These are phyloP conservation scores for Synanceia verrucosa DNA, from an alignment of 2,797 vertebrate species.

Conservation along the genomic window DNA sequence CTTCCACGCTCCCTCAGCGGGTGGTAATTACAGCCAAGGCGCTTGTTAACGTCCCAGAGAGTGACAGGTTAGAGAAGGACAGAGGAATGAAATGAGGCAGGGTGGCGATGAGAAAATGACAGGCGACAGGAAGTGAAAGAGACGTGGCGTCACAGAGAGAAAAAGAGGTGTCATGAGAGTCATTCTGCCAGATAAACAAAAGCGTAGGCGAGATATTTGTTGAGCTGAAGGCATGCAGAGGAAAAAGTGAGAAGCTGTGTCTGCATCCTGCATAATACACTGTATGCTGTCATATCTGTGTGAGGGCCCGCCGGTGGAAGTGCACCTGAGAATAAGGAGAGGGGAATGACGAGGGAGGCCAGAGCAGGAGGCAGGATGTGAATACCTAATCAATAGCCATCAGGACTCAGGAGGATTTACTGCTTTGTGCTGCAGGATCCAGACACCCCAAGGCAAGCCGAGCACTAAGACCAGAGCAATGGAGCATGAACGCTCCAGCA, in stretches of 20 bases:
- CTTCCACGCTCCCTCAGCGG: conserved; percentile 34
- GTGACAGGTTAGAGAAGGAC: conserved; percentile 38
- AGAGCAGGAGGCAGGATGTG: conserved; percentile 61
- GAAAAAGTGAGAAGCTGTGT: conserved; percentile 11
- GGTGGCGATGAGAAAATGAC: conserved; percentile 30
- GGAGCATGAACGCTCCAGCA: conserved; percentile 44
- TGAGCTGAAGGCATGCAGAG: conserved; percentile 25
- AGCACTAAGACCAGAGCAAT: conserved; percentile 65
- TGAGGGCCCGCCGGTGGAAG: conserved; percentile 24
- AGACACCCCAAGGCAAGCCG: conserved; percentile 58
- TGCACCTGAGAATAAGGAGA: conserved; percentile 41
- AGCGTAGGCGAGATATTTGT: conserved; percentile 37
- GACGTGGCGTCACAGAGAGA: neutral
- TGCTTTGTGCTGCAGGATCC: conserved; percentile 60
- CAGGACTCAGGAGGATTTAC: conserved; percentile 71
- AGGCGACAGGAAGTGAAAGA: conserved; percentile 35
- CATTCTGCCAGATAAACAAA: conserved; percentile 46
- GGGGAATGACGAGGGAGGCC: conserved; percentile 52
- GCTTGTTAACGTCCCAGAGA: conserved; percentile 24
- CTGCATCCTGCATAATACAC: conserved; percentile 42
- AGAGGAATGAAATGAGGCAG: conserved; percentile 42
- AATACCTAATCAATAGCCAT: conserved; percentile 79
- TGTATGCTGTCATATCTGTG: conserved; percentile 34
- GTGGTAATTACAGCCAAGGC: conserved; percentile 40
- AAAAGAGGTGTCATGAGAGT: conserved; percentile 1